A percentile compares a stretch with the other conserved stretches of the same genome.
phyloP scores from a whole-genome alignment of 1,140 invertebrate species.

The Cydia splendana region DNA sequence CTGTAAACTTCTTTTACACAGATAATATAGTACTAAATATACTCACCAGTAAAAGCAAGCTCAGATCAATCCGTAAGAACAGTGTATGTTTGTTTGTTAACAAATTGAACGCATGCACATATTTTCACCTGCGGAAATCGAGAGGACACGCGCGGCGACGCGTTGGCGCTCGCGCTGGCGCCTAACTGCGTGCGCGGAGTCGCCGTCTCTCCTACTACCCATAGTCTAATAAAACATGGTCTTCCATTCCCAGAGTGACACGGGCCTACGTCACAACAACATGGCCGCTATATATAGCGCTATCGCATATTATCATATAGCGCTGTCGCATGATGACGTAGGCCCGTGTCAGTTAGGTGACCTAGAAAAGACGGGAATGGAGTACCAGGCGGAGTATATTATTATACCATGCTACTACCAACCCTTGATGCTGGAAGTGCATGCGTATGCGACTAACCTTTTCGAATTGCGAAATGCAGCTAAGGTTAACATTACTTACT shows the following conservation, averaged over 20 bases:
- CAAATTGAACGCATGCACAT: slow-evolving; percentile 17
- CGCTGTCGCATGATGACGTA: too few species aligned
- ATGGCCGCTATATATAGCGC: too few species aligned
- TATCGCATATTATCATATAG: too few species aligned
- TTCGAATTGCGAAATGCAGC: neutral
- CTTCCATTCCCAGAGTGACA: too few species aligned
- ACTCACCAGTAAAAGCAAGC: slow-evolving; percentile 11
- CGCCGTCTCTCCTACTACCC: slow-evolving; percentile 1
- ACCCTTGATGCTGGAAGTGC: slow-evolving; percentile 6
- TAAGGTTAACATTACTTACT: neutral
- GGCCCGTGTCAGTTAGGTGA: too few species aligned
- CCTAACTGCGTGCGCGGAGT: slow-evolving; percentile 9
- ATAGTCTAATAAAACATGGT: too few species aligned
- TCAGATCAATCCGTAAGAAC: neutral
- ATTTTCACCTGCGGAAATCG: slow-evolving; percentile 17
- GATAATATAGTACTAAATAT: neutral
- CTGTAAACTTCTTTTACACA: too few species aligned
- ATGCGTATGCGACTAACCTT: slow-evolving; percentile 1
- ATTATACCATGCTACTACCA: too few species aligned
- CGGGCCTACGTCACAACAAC: too few species aligned
- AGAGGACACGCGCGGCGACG: neutral
- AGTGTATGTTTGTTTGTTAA: neutral
- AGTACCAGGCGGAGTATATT: too few species aligned
- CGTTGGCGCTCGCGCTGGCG: slow-evolving; percentile 26
- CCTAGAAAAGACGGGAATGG: too few species aligned